Evolutionary conservation across 2,888 invertebrate genomes (phyloP), one percentile per base, ranked within the genome.

Genomic region (Sarcophaga rosellei): DNA sequence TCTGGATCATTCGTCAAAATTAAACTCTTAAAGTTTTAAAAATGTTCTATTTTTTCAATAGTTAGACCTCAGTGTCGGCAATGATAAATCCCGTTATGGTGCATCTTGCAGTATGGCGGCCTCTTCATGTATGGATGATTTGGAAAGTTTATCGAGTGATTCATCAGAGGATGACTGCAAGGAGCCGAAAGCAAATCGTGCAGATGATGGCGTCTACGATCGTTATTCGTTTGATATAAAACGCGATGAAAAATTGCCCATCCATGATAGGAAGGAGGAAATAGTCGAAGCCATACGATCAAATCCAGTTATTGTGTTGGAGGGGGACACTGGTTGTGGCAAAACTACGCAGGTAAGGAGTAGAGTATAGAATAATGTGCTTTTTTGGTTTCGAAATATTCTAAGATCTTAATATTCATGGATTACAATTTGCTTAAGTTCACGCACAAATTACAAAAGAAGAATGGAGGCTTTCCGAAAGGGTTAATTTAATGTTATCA

Each of bases 291-390:
- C 95, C 72, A 95, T 99, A 17, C 88, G 88, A 12, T 84, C 90
- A 0, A 90, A 91, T 88, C 95, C 95, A 76, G 97, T 98, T 0
- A 95, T 97, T 0, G 95, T 99, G 15, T 95, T 99, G 66, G 96
- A 98, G 93, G 99, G 99, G 1, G 96, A 96, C 0, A 99, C 99
- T 0, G 99, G 99, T 1, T 98, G 98, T 92, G 99, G 99, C 21
- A 98, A 98, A 93, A 98, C 98, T 0, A 97, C 97, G 0, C 96
- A 96, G 92, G 93, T 92, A 74, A 88, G n/a, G n/a, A n/a, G 88
- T 77, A 53, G 17, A 17, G 2, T 0, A 15, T 15, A 47, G 4
- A 47, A 35, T 6, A 1, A 35, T 6, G 35, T 35, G 6, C 35
- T 47, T 47, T 47, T 47, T 47, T 3, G 12, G 11, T 12, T 47